Base-by-base conservation (phyloP, 2,888 invertebrate genomes). In the Eristalinus sepulchralis region DNA sequence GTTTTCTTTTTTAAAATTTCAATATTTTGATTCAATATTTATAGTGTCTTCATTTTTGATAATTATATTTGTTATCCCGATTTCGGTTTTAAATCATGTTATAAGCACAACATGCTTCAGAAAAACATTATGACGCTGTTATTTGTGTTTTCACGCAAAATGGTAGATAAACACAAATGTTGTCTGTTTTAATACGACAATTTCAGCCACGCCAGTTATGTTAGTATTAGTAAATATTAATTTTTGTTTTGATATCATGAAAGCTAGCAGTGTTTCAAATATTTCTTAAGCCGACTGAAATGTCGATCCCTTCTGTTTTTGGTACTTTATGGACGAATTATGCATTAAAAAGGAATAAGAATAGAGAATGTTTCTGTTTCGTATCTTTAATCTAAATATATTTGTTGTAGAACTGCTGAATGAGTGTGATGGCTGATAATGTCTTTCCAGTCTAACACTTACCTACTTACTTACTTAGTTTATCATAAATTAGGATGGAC, bases 401-500 rank as follows among this genome's bases (percentile, higher is more conserved):
- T 34, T 4, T 31, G 9, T 34, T 34, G 10, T 34, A 34, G 1
- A 10, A 34, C 47, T 47, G 17, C 47, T 47, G 8, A 47, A 47
- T 47, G 47, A 47, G n/a, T 47, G 8, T 17, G 47, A 47, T 47
- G 47, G 47, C n/a, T 47, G 17, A 17, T 47, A 17, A 47, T n/a
- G 5, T 47, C 8, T 47, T 47, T 47, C 47, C 47, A 64, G 33
- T n/a, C 55, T 55, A 22, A 13, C 34, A 78, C 34, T 63, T 55
- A 9, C 9, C 34, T 33, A 68, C 20, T 24, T 70, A 59, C 57
- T 70, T 59, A 53, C 22, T 47, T 17, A 47, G 8, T 39, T 39
- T 73, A 72, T 47, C 76, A 39, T 47, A 68, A 64, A 55, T 64
- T 66, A 71, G 66, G 78, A 78, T 83, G 83, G 79, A 79, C 66